Percentiles rank a stretch among this genome's conserved stretches.
phyloP scores from a whole-genome alignment of 2,888 invertebrate species.

The Automeris io region DNA sequence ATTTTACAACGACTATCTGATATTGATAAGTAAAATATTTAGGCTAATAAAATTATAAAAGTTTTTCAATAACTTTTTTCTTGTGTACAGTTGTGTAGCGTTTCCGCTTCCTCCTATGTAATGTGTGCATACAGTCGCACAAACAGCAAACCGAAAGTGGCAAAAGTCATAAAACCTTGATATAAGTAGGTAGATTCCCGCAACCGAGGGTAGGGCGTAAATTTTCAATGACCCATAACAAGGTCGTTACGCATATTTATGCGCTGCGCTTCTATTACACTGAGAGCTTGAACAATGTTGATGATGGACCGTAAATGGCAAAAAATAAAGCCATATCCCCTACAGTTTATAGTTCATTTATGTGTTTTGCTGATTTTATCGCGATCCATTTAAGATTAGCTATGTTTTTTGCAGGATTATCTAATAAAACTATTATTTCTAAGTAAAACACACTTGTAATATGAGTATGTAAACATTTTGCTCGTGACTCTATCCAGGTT shows the following conservation, averaged over 20 bases:
- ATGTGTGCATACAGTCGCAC: background rate
- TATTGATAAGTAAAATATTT: too few species aligned
- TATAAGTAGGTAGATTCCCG: constrained; percentile 17
- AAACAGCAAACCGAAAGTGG: constrained; percentile 4
- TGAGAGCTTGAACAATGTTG: constrained; percentile 22
- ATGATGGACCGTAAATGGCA: constrained; percentile 5
- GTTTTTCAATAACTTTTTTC: too few species aligned
- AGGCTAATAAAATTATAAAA: too few species aligned
- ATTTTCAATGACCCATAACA: constrained; percentile 27
- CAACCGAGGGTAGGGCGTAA: constrained; percentile 15
- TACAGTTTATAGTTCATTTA: background rate
- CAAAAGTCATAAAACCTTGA: constrained; percentile 21
- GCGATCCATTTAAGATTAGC: too few species aligned
- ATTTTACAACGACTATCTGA: too few species aligned
- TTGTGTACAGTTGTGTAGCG: too few species aligned
- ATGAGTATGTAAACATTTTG: too few species aligned
- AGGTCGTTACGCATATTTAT: constrained; percentile 19
- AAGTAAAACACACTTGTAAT: too few species aligned
- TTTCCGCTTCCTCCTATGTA: background rate
- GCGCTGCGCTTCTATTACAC: constrained; percentile 19
- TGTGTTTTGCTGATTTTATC: too few species aligned
- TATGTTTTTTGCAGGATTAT: too few species aligned
- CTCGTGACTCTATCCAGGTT: too few species aligned
- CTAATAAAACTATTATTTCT: too few species aligned
- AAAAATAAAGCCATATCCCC: background rate